Evolutionary conservation across 2,888 invertebrate genomes (phyloP), one percentile per base, ranked within the genome.

Genomic region (Matsumyia berberina): DNA sequence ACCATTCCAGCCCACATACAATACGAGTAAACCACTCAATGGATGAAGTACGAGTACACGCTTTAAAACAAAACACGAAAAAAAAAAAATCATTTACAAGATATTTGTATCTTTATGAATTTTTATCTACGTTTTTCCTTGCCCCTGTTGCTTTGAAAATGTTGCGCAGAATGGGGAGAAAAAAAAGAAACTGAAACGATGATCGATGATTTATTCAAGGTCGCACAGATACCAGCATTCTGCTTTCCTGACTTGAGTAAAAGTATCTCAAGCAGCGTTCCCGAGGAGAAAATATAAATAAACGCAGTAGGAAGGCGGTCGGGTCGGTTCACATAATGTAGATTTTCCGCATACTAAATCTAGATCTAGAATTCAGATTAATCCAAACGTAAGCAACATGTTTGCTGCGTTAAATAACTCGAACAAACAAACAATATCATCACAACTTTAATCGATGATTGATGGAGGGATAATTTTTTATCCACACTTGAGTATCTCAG

Each of bases 391-490:
- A 44, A 51, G 42, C 42, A 73, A 62, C 53, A 60, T 77, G 69
- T 55, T 78, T 44, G 44, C 49, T 70, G 76, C 64, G 44, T 57
- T 81, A 69, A 74, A 74, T 74, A 69, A 76, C 74, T 12, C 57
- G 66, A 62, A 39, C 60, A 69, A 62, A 39, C 60, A 69, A 57
- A 83, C 67, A 79, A 85, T 79, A 85, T 83, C 82, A 83, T 83
- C 85, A 76, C 79, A 74, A 70, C 70, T 85, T 74, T 66, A 76
- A 80, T 85, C 69, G 80, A 70, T 80, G 80, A 85, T 85, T 70
- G 80, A 80, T 76, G 51, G 74, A 64, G 42, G 49, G 42, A 60
- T 42, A 39, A 58, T 57, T 51, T 72, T 7, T 15, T 53, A 53
- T 73, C 79, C 60, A 60, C 67, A 79, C 51, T 51, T 37, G 53